Evolutionary conservation across 2,888 invertebrate genomes (phyloP), one percentile per base, ranked within the genome.

Genomic region (Rhingia campestris): DNA sequence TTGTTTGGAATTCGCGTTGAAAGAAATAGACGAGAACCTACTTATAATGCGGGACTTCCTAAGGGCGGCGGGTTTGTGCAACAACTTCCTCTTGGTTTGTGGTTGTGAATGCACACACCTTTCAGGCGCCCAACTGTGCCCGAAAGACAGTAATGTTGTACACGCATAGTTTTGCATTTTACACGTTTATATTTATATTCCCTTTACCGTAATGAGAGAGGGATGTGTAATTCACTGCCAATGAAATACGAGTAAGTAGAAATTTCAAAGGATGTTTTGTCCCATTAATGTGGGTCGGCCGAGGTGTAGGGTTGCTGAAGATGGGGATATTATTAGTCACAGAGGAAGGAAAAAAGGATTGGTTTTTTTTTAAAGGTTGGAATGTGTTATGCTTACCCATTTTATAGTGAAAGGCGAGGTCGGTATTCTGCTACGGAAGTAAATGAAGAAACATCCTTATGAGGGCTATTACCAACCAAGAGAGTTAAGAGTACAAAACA

Each of bases 41-140:
- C 80, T 80, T 74, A 80, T 37, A 56, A 74, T 74, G 63, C 49
- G 35, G 49, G 67, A 67, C 61, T 80, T 61, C 73, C 54, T 80
- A 61, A 64, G 61, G 73, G 32, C 43, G 58, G 49, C 7, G 30
- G 7, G 49, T 9, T 7, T 49, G 30, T 14, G 5, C 49, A 30
- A 45, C 22, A 64, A 51, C 45, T 51, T 66, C 22, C 22, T 45
- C 43, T 56, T 77, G 58, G 49, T 70, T 77, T 70, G 30, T 72
- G 22, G 22, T 2, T 2, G 22, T 56, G 30, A 54, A 32, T 37
- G 63, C 14, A 30, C 7, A 32, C 32, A 45, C 32, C 4, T 7
- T 33, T 3, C 39, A 37, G 22, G 54, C 45, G 22, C 45, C 51
- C 54, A 47, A 45, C 49, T 56, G 49, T 56, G 49, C 69, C 33